Evolutionary conservation across 2,888 invertebrate species (phyloP).

Genomic region (Agrotis clavis): DNA sequence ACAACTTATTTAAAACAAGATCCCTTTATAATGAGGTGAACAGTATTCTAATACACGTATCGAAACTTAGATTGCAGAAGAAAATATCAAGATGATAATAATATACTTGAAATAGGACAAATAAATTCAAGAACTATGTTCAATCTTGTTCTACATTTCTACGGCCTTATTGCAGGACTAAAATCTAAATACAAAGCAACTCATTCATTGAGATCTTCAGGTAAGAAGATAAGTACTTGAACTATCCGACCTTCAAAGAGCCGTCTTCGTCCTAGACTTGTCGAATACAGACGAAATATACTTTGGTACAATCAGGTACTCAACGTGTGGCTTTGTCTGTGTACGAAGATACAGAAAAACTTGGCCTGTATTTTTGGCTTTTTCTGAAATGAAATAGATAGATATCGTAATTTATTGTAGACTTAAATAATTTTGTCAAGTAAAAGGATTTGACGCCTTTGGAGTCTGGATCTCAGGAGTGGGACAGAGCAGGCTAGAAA

Average conservation of each 20-base stretch:
- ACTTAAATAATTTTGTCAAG: not conserved
- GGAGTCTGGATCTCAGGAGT: no score
- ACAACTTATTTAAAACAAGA: not conserved
- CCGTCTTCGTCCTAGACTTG: not conserved
- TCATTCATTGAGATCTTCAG: not conserved
- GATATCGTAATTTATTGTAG: not conserved
- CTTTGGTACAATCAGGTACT: slow-evolving; percentile 8
- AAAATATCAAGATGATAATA: not conserved
- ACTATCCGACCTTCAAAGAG: slow-evolving; percentile 1
- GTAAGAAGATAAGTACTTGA: not conserved
- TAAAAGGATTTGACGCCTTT: no score
- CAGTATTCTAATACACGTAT: not conserved
- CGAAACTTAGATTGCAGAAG: not conserved
- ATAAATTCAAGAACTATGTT: not conserved
- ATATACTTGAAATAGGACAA: not conserved
- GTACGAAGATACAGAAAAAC: not conserved
- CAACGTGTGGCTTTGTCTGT: not conserved
- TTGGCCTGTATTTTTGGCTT: not conserved
- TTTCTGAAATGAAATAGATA: not conserved
- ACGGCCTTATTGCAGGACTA: not conserved
- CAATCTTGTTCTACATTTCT: not conserved
- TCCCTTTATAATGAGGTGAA: not conserved
- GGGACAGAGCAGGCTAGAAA: no score
- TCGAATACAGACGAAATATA: slow-evolving; percentile 9
- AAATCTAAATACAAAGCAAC: not conserved